Evolutionary conservation across 2,797 vertebrate species (phyloP), one percentile per base, ranked within the genome.

Genomic region (Tolypeutes matacus): DNA sequence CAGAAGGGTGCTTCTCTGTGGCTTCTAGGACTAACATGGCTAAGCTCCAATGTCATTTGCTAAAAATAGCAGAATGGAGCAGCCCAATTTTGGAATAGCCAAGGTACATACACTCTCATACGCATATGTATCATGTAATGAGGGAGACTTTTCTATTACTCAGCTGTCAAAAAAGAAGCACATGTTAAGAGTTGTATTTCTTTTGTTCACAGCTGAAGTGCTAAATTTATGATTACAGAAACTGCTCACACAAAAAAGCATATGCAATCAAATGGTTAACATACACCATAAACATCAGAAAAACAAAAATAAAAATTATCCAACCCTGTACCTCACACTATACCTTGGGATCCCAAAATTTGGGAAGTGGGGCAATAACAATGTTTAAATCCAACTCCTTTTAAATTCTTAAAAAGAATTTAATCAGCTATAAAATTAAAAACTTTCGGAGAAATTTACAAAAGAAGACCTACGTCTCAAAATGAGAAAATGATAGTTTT

Each of bases 61-160:
- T 97, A 97, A 96, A 96, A 96, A 96, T 84, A 97, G 92, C 75
- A n/a, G 62, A 93, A 93, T 69, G 69, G 81, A 94, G 12, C 27
- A 67, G 85, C 36, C 60, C 75, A 88, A 64, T 90, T 96, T 83
- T 96, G 69, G 77, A 93, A 93, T 76, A 75, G 81, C 23, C 51
- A 93, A 51, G 18, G 64, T 78, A 86, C 85, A 94, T 70, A 88
- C 62, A 89, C 11, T 82, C 42, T 75, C 5, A 34, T 31, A 86
- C 31, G 23, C 72, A 39, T 85, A 29, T 36, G 39, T 53, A 86
- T 77, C 83, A 82, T 27, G 83, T 58, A 84, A 91, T 58, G 58
- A 73, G 42, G 42, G 86, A 93, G 14, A 80, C 58, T 80, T 83
- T 89, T 87, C 58, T 87, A 25, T 62, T 75, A 53, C 7, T 72